Base-by-base conservation (phyloP, 2,888 invertebrate genomes). In the Drosophila anceps region DNA sequence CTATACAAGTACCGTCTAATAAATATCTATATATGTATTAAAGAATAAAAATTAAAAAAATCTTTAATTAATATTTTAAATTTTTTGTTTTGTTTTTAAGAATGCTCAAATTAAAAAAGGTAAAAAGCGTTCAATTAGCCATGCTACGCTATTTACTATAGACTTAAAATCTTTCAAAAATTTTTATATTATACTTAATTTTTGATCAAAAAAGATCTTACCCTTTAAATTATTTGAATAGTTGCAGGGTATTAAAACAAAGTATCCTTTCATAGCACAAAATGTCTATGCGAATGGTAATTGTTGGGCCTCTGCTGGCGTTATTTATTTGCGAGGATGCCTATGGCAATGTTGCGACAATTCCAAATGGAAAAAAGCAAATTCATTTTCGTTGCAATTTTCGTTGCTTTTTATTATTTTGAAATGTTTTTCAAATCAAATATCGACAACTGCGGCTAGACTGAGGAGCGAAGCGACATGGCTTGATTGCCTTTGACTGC, bases 381-480 rank as follows among this genome's bases (percentile, higher is more conserved):
- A 81, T 48, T 69, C 61, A 79, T 83, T 88, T 73, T 72, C 69
- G 79, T 57, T 74, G 79, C 78, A 79, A 79, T 88, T 85, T 29
- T 50, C 13, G 29, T 12, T 7, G 12, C 2, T 27, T 24, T 29
- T 18, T 31, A 31, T 50, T 33, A n/a, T 88, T 74, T 63, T 72
- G 82, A 84, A 87, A 84, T 84, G 87, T 87, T 85, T 90, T 90
- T 85, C 88, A 87, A 90, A 87, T 87, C 86, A 90, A 90, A 87
- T 87, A 90, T 85, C 83, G 90, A 81, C 85, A 81, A 82, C 80
- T 79, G 84, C 63, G 81, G 81, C 81, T 54, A 77, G 58, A 69
- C 71, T 39, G 73, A 61, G 65, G 55, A 55, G 58, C 53, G 41
- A 24, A 50, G 27, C 48, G 76, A 69, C 82, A 66, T 79, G 79